phyloP scores from a whole-genome alignment of 2,888 invertebrate species.

The Philereme transversata region DNA sequence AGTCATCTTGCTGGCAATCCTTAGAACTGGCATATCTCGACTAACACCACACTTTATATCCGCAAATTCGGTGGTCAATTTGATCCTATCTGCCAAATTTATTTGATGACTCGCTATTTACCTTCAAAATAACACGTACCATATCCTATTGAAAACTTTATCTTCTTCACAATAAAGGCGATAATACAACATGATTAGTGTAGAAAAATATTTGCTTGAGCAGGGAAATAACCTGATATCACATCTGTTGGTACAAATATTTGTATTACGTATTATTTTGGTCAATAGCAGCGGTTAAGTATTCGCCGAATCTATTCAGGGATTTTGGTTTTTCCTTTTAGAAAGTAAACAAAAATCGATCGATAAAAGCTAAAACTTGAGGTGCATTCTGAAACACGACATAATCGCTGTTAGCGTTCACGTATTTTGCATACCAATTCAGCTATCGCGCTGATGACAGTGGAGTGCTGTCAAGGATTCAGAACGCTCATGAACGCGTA shows the following conservation, averaged over 20 bases:
- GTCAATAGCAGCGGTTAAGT: slow-evolving; percentile 20
- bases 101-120: slow-evolving; percentile 33
- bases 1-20: slow-evolving; percentile 40
- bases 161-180: slow-evolving; percentile 2
- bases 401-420: too few species aligned
- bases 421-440: too few species aligned
- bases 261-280: slow-evolving; percentile 26
- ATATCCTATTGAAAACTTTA: background rate
- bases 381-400: too few species aligned
- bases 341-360: slow-evolving; percentile 1
- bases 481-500: too few species aligned
- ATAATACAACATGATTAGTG: slow-evolving; percentile 1
- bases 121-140: slow-evolving; percentile 5
- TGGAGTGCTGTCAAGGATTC: too few species aligned
- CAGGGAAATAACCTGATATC: slow-evolving; percentile 33
- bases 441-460: too few species aligned
- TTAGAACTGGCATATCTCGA: slow-evolving; percentile 26
- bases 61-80: slow-evolving; percentile 27
- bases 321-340: slow-evolving; percentile 7
- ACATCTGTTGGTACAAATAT: slow-evolving; percentile 29
- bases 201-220: slow-evolving; percentile 16
- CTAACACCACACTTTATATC: slow-evolving; percentile 37
- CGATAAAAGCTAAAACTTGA: too few species aligned
- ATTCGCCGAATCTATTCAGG: slow-evolving; percentile 16
- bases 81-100: slow-evolving; percentile 34